Base-by-base conservation (phyloP, 1,140 invertebrate species). In the Phymorhynchus buccinoides region DNA sequence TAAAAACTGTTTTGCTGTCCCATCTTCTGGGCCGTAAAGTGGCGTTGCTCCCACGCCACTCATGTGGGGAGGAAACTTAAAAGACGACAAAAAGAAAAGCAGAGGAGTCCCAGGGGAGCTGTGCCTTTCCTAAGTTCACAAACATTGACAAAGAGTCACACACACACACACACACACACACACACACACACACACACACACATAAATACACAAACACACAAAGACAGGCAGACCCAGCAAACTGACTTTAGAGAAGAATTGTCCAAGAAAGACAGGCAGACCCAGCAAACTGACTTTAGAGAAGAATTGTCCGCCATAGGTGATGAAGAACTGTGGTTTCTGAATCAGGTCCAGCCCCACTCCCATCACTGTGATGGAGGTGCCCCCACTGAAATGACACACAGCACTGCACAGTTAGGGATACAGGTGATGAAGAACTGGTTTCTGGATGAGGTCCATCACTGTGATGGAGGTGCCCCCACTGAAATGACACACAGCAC, bases 311-410 rank as follows among this genome's bases (percentile, higher is more conserved):
- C 86, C 80, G 88, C 86, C 86, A 82, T 88, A 87, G 35, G 84
- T 88, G 14, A 87, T 86, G 86, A 91, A 90, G 62, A 92, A 89
- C 77, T 89, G 78, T 37, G 89, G 89, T 42, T 88, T 88, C 79
- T 90, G 90, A 66, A 92, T 88, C 16, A 90, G 62, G 37, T 89
- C 73, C 16, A 92, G 84, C 9, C 88, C 85, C 12, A 79, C 81
- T 35, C 91, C 91, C 22, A 87, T 88, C 3, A 91, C 89, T 27
- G 87, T 90, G 27, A 92, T 85, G 16, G 88, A 87, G 16, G 89
- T 91, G 0, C 91, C 91, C 22, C 91, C 91, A 90, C 91, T 92
- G 84, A 0, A 89, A n/a, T n/a, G n/a, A 88, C 71, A 80, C 35
- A 84, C 62, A 73, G 27, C 41, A 52, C n/a, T n/a, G n/a, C n/a